Base-by-base conservation (phyloP, 2,888 invertebrate species). In the Mythimna impura region DNA sequence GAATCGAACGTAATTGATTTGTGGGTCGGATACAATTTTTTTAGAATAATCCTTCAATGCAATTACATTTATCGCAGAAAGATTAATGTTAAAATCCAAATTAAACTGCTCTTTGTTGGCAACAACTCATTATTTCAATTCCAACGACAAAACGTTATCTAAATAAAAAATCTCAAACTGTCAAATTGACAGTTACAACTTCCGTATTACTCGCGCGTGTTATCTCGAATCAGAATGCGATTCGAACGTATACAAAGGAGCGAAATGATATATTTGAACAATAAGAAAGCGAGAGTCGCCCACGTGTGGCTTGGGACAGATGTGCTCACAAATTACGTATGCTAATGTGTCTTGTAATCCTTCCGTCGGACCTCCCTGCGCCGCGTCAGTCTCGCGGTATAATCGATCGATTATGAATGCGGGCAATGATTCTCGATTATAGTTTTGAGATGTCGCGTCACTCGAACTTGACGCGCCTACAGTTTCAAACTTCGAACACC, bases 311-410 rank as follows among this genome's bases (percentile, higher is more conserved):
- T 65, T 83, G 86, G 89, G 90, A 89, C 93, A 93, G 92, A 91
- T 93, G 92, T 92, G 90, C 90, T 92, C 93, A 92, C 93, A 91
- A 94, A 95, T 96, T 95, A 95, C 93, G 93, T 95, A 96, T 96
- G 96, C 89, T 94, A 96, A 96, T 96, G 92, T 91, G 85, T 84
- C 89, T 91, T 92, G 94, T 93, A 94, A 95, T 95, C 94, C 95
- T 94, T 94, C 94, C 93, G 94, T 92, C 92, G 92, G 95, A 95
- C 96, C 94, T 94, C 95, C 94, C 91, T 86, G 90, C 78, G 84
- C 81, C 85, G 85, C 90, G 90, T 88, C 90, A 89, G 90, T 90
- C 90, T 90, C 90, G 83, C 78, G 85, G 89, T 82, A 91, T 91
- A 93, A 92, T 93, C 93, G 92, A 94, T 94, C 91, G 93, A 93